phyloP scores from a whole-genome alignment of 2,888 invertebrate species.

The Microctonus hyperodae region DNA sequence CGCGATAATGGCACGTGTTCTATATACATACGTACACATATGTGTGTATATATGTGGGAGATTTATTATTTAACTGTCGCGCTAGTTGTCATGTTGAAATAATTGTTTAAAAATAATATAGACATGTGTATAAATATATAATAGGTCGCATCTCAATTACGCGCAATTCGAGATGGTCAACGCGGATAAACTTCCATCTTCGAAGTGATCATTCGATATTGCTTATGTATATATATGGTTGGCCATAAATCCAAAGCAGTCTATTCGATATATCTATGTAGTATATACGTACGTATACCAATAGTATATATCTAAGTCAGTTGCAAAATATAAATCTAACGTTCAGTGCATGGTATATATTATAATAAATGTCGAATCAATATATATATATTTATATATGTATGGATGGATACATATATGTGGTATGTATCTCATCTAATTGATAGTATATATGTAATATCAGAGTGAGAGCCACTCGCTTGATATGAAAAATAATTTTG shows the following conservation, averaged over 20 bases:
- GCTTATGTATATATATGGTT: conserved; percentile 23
- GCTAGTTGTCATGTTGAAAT: background rate
- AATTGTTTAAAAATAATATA: conserved; percentile 12
- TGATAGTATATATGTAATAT: conserved; percentile 32
- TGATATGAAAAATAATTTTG: too few species aligned
- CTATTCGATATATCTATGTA: conserved; percentile 29
- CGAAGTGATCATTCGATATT: conserved; percentile 33
- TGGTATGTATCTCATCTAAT: conserved; percentile 37
- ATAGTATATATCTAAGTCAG: conserved; percentile 5
- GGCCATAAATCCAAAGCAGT: conserved; percentile 40
- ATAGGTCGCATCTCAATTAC: conserved; percentile 20
- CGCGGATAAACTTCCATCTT: conserved; percentile 38
- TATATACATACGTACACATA: background rate
- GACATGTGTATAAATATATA: conserved; percentile 5
- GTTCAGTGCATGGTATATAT: background rate
- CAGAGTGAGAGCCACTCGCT: background rate
- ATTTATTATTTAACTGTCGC: conserved; percentile 2
- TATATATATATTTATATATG: conserved; percentile 17
- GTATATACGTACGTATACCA: background rate
- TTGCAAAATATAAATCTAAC: conserved; percentile 21
- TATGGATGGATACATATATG: too few species aligned
- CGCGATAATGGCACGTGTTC: background rate
- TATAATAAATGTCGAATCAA: conserved; percentile 30
- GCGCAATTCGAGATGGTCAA: conserved; percentile 32
- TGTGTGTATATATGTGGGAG: conserved; percentile 5